A percentile compares a stretch with the other conserved stretches of the same genome.
Evolutionary conservation across 2,113 vertebrate species (phyloP).

Genomic region (Vidua macroura): DNA sequence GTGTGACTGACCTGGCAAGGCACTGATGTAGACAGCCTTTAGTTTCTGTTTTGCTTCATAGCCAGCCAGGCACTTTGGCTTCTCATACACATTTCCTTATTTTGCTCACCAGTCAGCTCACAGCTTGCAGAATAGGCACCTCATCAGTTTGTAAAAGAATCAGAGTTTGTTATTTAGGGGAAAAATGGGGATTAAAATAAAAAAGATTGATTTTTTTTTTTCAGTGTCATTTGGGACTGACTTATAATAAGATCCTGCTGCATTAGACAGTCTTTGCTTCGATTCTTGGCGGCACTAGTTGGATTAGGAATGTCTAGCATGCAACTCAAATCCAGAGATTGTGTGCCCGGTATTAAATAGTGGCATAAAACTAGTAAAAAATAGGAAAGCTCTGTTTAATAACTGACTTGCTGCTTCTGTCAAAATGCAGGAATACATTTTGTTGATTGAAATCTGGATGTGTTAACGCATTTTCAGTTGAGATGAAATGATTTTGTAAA

Average conservation of each 20-base stretch:
- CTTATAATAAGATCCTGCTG: constrained; percentile 45
- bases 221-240: constrained; percentile 49
- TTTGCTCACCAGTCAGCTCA: neutral
- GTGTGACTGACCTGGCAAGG: neutral
- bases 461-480: constrained; percentile 9
- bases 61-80: neutral
- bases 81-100: neutral
- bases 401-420: neutral
- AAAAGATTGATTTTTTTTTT: constrained; percentile 32
- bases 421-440: constrained; percentile 12
- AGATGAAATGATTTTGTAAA: constrained; percentile 34
- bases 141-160: constrained; percentile 53
- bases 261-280: constrained; percentile 60
- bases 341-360: constrained; percentile 15
- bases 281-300: constrained; percentile 20
- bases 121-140: constrained; percentile 10
- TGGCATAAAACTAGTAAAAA: neutral
- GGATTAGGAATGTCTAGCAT: constrained; percentile 37
- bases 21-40: neutral
- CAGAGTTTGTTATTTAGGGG: constrained; percentile 56
- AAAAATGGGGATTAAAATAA: constrained; percentile 57
- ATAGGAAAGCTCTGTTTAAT: neutral
- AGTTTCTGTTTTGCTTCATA: neutral
- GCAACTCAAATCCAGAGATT: constrained; percentile 6
- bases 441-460: constrained; percentile 13